Evolutionary conservation across 2,113 vertebrate species (phyloP).

Genomic region (Colossoma macropomum): DNA sequence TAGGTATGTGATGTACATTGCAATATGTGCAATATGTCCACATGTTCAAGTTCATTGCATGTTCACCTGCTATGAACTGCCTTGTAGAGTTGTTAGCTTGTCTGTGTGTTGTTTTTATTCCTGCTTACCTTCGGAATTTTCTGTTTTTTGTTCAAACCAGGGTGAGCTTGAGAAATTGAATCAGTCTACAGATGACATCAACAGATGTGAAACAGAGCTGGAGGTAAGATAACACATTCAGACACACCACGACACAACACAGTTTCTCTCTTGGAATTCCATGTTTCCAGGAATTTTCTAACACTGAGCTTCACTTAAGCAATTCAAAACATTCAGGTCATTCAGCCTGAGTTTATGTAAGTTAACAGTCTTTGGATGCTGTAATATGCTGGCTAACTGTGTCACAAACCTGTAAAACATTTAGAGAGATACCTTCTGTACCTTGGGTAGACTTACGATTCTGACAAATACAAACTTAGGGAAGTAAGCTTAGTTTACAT

Average conservation of each 20-base stretch:
- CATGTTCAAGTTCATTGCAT: no score
- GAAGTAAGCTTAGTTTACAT: no score
- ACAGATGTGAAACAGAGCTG: constrained; percentile 92
- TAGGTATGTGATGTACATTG: no score
- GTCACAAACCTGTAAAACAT: not conserved
- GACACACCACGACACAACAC: no score
- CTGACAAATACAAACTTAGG: no score
- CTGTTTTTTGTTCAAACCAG: constrained; percentile 68
- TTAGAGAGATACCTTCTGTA: not conserved
- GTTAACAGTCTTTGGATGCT: not conserved
- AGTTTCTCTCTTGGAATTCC: not conserved
- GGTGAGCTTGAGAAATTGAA: constrained; percentile 97
- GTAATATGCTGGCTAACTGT: not conserved
- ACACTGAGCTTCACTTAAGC: not conserved
- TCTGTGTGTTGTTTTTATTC: no score
- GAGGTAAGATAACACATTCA: constrained; percentile 79
- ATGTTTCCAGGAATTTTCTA: no score
- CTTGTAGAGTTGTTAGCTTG: no score
- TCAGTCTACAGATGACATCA: constrained; percentile 96
- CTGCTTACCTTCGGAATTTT: not conserved
- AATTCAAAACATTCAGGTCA: not conserved
- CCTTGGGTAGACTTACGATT: not conserved
- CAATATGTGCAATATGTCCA: no score
- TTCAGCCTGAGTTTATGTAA: not conserved
- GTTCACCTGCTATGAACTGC: no score